Conservation (phyloP, 2,113 vertebrate species). For the Tautogolabrus adspersus region DNA sequence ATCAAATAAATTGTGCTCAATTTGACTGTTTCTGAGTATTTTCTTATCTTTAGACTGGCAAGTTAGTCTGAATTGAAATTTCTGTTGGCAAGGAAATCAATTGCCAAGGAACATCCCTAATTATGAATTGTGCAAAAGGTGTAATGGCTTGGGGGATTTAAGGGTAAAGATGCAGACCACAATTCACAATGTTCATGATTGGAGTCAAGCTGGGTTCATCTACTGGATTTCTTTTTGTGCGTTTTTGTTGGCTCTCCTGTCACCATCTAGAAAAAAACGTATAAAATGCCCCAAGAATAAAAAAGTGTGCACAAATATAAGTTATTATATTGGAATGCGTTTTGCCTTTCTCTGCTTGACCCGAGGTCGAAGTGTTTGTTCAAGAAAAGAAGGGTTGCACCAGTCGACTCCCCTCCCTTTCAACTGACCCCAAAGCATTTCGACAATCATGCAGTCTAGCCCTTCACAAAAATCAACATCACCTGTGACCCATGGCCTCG, state of each 20-base stretch:
- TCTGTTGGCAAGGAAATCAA: neutral
- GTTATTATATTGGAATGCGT: conserved; percentile 19
- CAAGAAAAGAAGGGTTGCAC: conserved; percentile 41
- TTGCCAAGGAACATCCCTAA: too few species aligned
- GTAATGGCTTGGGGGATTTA: too few species aligned
- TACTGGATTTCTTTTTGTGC: neutral
- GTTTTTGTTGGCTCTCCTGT: neutral
- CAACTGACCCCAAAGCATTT: conserved; percentile 57
- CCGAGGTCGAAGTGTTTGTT: conserved; percentile 30
- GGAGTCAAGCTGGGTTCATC: neutral
- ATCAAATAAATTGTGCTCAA: too few species aligned
- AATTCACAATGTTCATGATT: neutral
- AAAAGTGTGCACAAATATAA: neutral
- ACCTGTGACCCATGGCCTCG: conserved; percentile 77
- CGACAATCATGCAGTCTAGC: conserved; percentile 68
- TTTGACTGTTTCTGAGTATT: too few species aligned
- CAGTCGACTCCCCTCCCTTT: conserved; percentile 47
- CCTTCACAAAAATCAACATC: conserved; percentile 79
- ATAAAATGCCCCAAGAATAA: neutral
- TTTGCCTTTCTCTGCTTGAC: conserved; percentile 38
- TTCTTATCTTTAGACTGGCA: too few species aligned
- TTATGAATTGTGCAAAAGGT: too few species aligned
- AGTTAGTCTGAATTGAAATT: conserved; percentile 24
- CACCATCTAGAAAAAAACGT: neutral
- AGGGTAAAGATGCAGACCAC: neutral